phyloP scores from a whole-genome alignment of 2,888 invertebrate genomes.

The Rhamphomyia laevipes region DNA sequence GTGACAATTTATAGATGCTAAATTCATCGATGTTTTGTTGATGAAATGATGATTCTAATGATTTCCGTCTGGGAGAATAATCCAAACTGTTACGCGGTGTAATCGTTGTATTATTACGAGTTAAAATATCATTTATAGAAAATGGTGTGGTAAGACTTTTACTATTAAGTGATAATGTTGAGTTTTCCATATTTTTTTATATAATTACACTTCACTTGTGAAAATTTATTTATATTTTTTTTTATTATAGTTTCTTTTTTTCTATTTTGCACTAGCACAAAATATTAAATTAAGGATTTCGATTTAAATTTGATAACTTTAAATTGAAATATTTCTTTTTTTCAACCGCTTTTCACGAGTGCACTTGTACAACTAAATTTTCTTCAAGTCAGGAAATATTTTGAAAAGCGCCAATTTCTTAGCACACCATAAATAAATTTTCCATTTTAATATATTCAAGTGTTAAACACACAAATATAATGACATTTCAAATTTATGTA shows the following conservation, averaged over 20 bases:
- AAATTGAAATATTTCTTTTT: background rate
- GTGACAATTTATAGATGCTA: slow-evolving; percentile 8
- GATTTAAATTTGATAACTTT: background rate
- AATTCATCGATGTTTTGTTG: slow-evolving; percentile 15
- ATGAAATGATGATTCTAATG: slow-evolving; percentile 14
- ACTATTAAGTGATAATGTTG: slow-evolving; percentile 17
- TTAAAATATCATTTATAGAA: slow-evolving; percentile 61
- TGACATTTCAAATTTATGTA: too few relatives aligned
- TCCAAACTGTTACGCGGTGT: slow-evolving; percentile 17
- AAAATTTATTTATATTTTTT: background rate
- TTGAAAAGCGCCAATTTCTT: background rate
- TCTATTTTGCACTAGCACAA: too few relatives aligned
- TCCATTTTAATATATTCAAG: too few relatives aligned
- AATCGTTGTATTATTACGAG: slow-evolving; percentile 31
- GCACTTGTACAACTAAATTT: background rate
- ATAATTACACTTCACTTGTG: background rate
- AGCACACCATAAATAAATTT: too few relatives aligned
- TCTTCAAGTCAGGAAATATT: background rate
- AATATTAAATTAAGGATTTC: too few relatives aligned
- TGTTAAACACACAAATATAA: too few relatives aligned
- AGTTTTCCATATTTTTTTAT: background rate
- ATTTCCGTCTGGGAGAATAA: slow-evolving; percentile 22
- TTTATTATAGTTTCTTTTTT: background rate
- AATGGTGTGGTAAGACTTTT: slow-evolving; percentile 48
- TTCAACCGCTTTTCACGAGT: background rate